phyloP scores from a whole-genome alignment of 2,113 vertebrate species.

The Thoracochromis brauschi region DNA sequence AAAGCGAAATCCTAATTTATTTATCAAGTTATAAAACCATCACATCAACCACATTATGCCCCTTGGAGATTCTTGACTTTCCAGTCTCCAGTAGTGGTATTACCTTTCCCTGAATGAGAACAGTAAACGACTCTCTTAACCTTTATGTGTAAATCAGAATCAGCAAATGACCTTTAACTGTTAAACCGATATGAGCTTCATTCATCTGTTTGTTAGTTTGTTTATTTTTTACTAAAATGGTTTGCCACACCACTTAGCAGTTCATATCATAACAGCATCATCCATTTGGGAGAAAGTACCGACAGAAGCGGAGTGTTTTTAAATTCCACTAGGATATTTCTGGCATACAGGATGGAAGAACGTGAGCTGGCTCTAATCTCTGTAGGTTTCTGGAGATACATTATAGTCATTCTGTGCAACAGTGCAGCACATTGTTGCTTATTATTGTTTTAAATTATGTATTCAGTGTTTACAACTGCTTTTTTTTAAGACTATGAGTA shows the following conservation, averaged over 20 bases:
- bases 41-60: not conserved
- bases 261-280: not conserved
- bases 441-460: not conserved
- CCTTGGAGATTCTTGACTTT: not conserved
- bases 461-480: not conserved
- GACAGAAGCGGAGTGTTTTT: not conserved
- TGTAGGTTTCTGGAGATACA: not conserved
- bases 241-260: not conserved
- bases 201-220: not conserved
- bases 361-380: not conserved
- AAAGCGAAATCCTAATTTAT: not conserved
- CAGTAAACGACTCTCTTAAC: not conserved
- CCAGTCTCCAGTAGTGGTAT: not conserved
- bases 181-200: not conserved
- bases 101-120: not conserved
- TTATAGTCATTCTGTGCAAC: not conserved
- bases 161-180: not conserved
- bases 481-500: not conserved
- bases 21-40: not conserved
- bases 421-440: not conserved
- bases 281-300: not conserved
- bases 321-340: not conserved
- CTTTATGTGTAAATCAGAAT: not conserved
- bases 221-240: not conserved
- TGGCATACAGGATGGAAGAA: not conserved